Evolutionary conservation across 2,113 vertebrate species (phyloP).

Genomic region (Caretta caretta): DNA sequence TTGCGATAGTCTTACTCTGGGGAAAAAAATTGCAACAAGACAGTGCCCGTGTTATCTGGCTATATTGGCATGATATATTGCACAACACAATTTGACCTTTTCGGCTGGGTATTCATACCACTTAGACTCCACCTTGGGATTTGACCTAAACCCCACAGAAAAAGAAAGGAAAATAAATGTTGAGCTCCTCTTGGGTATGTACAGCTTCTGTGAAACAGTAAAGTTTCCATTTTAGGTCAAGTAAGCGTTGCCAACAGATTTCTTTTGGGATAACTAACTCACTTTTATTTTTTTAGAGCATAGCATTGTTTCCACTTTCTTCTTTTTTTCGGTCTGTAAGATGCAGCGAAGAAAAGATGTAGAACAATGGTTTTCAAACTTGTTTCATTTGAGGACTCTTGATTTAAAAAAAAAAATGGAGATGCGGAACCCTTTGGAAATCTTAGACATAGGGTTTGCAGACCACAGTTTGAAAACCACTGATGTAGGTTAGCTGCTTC

Average conservation of each 20-base stretch:
- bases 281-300: not conserved
- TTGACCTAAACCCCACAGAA: not conserved
- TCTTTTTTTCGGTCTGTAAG: not conserved
- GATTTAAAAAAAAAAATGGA: no score
- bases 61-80: not conserved
- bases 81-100: not conserved
- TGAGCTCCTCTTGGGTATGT: not conserved
- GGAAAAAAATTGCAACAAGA: not conserved
- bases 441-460: no score
- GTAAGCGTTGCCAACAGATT: not conserved
- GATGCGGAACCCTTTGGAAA: no score
- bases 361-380: not conserved
- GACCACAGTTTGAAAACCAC: no score
- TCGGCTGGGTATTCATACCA: not conserved
- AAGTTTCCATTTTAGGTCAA: not conserved
- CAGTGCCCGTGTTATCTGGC: not conserved
- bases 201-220: not conserved
- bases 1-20: not conserved
- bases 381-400: no score
- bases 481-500: not conserved
- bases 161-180: not conserved
- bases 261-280: not conserved
- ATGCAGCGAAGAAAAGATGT: not conserved
- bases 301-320: not conserved
- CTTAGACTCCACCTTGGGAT: not conserved